Percentiles rank a stretch among this genome's conserved stretches.
phyloP scores from a whole-genome alignment of 37 sponge, comb jelly and placozoan genomes.

The Haliclona indistincta region DNA sequence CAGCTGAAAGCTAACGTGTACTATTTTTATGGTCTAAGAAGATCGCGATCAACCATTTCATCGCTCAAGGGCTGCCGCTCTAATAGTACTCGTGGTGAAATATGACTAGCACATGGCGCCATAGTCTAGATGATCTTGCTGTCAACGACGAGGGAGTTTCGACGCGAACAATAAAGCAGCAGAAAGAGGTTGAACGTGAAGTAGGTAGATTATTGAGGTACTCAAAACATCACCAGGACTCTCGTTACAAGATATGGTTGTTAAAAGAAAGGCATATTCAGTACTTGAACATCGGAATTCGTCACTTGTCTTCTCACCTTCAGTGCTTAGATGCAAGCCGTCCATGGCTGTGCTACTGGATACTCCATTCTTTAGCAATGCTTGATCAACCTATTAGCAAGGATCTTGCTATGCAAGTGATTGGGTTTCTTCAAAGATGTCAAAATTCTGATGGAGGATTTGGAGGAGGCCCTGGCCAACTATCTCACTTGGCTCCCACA shows the following conservation, averaged over 20 bases:
- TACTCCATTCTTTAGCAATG: slow-evolving; percentile 82
- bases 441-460: slow-evolving; percentile 89
- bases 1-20: too few species aligned
- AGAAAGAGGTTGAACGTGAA: too few species aligned
- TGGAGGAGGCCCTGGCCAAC: slow-evolving; percentile 95
- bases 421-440: slow-evolving; percentile 78
- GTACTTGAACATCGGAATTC: slow-evolving; percentile 26
- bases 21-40: too few species aligned
- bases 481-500: slow-evolving; percentile 94
- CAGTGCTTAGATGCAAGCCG: slow-evolving; percentile 96
- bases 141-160: too few species aligned
- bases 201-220: too few species aligned
- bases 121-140: too few species aligned
- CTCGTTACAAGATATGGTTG: slow-evolving; percentile 10
- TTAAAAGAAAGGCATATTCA: slow-evolving; percentile 16
- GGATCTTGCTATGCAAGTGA: slow-evolving; percentile 25
- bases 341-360: slow-evolving; percentile 98
- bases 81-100: too few species aligned
- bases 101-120: too few species aligned
- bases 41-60: too few species aligned
- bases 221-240: too few species aligned
- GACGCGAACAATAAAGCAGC: too few species aligned
- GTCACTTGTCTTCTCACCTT: slow-evolving; percentile 15
- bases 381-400: slow-evolving; percentile 21
- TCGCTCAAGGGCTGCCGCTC: too few species aligned